phyloP scores from a whole-genome alignment of 1,140 invertebrate genomes.

The Bombus breviceps region DNA sequence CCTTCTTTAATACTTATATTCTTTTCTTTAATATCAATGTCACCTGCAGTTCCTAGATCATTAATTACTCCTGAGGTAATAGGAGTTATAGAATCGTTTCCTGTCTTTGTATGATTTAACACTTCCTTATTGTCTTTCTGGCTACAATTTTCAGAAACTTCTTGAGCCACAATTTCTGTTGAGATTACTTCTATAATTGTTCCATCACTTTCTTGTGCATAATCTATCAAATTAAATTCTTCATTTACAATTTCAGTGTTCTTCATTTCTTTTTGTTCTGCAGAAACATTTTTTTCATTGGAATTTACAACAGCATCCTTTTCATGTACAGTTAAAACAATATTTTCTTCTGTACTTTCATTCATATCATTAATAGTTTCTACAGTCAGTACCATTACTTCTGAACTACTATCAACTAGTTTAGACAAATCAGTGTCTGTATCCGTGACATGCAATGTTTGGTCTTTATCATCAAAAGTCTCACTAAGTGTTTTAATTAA shows the following conservation, averaged over 20 bases:
- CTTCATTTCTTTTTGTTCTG: slow-evolving; percentile 8
- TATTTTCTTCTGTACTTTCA: slow-evolving; percentile 18
- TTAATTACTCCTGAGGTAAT: background rate
- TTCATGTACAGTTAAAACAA: slow-evolving; percentile 48
- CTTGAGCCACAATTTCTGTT: slow-evolving; percentile 47
- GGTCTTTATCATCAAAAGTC: slow-evolving; percentile 37
- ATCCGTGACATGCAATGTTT: slow-evolving; percentile 25
- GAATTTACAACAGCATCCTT: slow-evolving; percentile 19
- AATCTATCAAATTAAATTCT: slow-evolving; percentile 62
- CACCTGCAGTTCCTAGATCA: background rate
- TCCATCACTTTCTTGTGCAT: slow-evolving; percentile 42
- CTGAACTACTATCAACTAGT: slow-evolving; percentile 42
- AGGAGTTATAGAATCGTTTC: slow-evolving; percentile 17
- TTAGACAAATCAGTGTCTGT: slow-evolving; percentile 53
- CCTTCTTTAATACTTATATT: background rate
- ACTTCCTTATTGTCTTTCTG: background rate
- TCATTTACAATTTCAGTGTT: slow-evolving; percentile 41
- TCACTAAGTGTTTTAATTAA: slow-evolving; percentile 43
- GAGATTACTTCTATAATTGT: slow-evolving; percentile 59
- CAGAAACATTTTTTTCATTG: slow-evolving; percentile 8
- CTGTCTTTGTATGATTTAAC: background rate
- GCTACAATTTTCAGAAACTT: slow-evolving; percentile 18
- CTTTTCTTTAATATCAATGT: background rate
- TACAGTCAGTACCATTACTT: slow-evolving; percentile 63
- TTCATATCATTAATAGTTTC: slow-evolving; percentile 56